These are phyloP conservation scores for Mellivora capensis DNA, from an alignment of 2,113 vertebrate genomes.

Conservation along the genomic window DNA sequence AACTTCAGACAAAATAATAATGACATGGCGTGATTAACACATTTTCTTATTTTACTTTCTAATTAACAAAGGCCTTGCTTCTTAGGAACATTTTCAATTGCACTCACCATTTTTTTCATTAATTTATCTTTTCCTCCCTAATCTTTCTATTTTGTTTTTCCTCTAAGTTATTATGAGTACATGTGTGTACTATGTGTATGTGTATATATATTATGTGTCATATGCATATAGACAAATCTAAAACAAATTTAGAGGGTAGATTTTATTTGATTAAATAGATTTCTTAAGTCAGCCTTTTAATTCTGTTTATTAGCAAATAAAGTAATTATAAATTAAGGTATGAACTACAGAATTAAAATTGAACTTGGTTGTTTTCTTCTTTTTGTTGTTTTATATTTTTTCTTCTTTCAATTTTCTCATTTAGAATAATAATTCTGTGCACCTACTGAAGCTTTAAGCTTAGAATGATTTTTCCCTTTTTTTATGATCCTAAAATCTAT, in stretches of 20 bases:
- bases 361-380: not conserved
- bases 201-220: not conserved
- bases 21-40: not conserved
- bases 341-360: not conserved
- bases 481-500: slow-evolving; percentile 73
- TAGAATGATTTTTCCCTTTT: not conserved
- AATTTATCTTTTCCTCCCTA: not conserved
- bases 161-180: not conserved
- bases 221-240: not conserved
- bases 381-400: not conserved
- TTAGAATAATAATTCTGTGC: not conserved
- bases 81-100: not conserved
- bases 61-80: not conserved
- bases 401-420: not conserved
- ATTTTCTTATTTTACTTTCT: not conserved
- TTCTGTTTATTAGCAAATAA: not conserved
- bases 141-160: not conserved
- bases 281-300: not conserved
- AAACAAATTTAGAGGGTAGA: not conserved
- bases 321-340: not conserved
- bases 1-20: not conserved
- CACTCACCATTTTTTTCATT: not conserved
- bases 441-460: not conserved
- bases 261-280: not conserved
- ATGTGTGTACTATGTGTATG: no score